Base-by-base conservation (phyloP, 37 sponge, comb jelly and placozoan species). In the Halisarca cf. caerulea region DNA sequence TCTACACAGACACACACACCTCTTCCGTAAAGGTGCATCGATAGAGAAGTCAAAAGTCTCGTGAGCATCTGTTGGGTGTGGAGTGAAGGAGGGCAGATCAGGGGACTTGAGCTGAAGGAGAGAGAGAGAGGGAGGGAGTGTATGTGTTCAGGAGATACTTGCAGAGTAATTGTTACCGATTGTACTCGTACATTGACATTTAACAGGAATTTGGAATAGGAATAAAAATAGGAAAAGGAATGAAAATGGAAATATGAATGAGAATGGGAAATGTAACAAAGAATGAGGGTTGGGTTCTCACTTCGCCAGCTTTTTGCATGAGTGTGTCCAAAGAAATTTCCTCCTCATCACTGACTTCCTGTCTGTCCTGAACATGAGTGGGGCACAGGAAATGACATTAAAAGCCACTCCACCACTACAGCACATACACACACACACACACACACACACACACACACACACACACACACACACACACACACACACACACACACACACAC, bases 1-100 rank as follows among this genome's bases (percentile, higher is more conserved):
- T 23, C 28, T 25, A 28, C 25, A 38, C 36, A 36, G 36, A 78
- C 91, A 44, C 85, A 92, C 93, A 9, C 80, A 41, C 80, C 88
- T 72, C 62, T 93, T 90, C 5, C 77, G 17, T 21, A 25, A 40
- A 25, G 77, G 77, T 3, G 44, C 45, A 74, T 74, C 77, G 23
- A 74, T 38, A 36, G 77, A 42, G 24, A 74, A 74, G 25, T 74
- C 77, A 41, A 74, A 74, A 1, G 77, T 44, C 45, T 74, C 77
- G 6, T 39, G 4, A 2, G 20, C 44, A 0, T 74, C 77, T 39
- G 41, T 74, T 37, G 77, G 45, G 9, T 36, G 77, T 40, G 77
- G 77, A 4, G 77, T 74, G 42, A 74, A 74, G 20, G 41, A 40
- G 15, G 7, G 42, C 2, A 74, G 17, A 15, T 74, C 77, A 44